These are phyloP conservation scores for Nomia melanderi DNA, from an alignment of 1,140 invertebrate genomes.

Conservation along the genomic window DNA sequence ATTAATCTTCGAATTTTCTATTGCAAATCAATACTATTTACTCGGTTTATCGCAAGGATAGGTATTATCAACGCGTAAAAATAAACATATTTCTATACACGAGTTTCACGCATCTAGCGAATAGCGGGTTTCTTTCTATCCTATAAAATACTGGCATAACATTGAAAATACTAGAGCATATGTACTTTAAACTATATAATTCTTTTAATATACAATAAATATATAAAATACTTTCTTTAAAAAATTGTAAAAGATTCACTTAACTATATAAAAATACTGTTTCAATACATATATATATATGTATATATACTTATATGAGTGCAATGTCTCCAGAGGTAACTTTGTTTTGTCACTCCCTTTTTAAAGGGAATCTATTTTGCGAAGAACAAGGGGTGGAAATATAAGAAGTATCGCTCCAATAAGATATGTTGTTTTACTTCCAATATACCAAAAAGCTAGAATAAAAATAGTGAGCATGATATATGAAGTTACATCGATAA, in stretches of 20 bases:
- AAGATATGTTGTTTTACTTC: conserved; percentile 88
- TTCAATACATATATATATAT: neutral
- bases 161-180: neutral
- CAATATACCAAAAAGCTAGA: conserved; percentile 91
- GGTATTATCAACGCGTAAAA: neutral
- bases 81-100: neutral
- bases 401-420: conserved; percentile 85
- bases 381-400: conserved; percentile 85
- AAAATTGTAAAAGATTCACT: conserved; percentile 9
- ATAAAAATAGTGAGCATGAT: conserved; percentile 50
- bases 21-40: neutral
- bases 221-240: neutral
- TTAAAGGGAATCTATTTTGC: conserved; percentile 27
- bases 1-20: neutral
- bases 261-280: conserved; percentile 50
- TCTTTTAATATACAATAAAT: neutral
- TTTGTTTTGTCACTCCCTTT: neutral
- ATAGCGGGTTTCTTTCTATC: no score
- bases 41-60: neutral
- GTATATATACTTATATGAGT: conserved; percentile 26
- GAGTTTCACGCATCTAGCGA: no score
- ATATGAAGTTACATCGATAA: neutral
- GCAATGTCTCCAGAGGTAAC: neutral
- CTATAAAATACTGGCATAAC: no score
- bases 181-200: conserved; percentile 16